Base-by-base conservation (phyloP, 2,888 invertebrate species). In the Mesorhabditis belari region DNA sequence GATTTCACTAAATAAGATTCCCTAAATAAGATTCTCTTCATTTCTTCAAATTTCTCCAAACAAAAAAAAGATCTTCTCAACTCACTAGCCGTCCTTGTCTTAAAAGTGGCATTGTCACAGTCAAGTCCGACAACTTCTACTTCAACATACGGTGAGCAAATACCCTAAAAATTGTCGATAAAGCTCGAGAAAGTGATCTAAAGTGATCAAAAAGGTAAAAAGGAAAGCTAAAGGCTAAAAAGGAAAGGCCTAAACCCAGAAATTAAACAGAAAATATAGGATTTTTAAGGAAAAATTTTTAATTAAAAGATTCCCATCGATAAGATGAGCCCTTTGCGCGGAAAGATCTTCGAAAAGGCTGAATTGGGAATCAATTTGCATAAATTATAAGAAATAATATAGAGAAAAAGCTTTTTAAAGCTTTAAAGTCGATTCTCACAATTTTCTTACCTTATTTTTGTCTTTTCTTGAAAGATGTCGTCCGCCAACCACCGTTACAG, bases 101-200 rank as follows among this genome's bases (percentile, higher is more conserved):
- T 88, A 71, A 63, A 64, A 89, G 86, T 81, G 91, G 92, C 65
- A 87, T 69, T 62, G 53, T 77, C 77, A 61, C 70, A 71, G 3
- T 68, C 63, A 60, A 78, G 64, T 19, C 79, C 79, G 25, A 72
- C 60, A 4, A 80, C 56, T 63, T 79, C 79, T 35, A 79, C 68
- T 26, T 80, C 76, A 12, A 79, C 77, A 60, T 74, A 76, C 2
- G 79, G 77, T 17, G 77, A 79, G 60, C 77, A 80, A 23, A 80
- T 80, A 49, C 79, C 79, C 55, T 94, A 94, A 81, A 88, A 91
- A 12, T 90, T 89, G 0, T 92, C 88, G 1, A 95, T 95, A 17
- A 89, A 83, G 26, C 95, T 84, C 84, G 95, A 94, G 3, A 95
- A 87, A 79, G 93, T 92, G 3, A 95, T 90, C 80, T 90, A 90